Percentiles rank a stretch among this genome's conserved stretches.
Evolutionary conservation across 2,797 vertebrate genomes (phyloP).

Genomic region (Agapornis canus): DNA sequence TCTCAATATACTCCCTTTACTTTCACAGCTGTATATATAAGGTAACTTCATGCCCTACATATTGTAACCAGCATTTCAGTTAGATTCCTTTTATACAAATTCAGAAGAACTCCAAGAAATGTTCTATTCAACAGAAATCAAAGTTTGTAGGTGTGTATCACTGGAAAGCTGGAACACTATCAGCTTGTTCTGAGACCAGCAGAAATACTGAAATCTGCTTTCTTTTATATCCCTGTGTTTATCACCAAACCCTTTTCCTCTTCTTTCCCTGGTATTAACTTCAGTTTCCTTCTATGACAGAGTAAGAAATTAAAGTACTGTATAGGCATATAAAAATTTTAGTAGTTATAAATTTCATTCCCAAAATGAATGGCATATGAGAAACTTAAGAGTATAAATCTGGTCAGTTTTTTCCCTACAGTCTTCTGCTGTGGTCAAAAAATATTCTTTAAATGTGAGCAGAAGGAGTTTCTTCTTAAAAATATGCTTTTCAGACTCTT

Average conservation of each 20-base stretch:
- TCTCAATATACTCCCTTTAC: not conserved
- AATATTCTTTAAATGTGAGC: not conserved
- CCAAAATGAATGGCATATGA: not conserved
- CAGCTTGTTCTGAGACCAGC: not conserved
- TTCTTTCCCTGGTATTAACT: not conserved
- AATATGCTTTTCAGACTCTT: not conserved
- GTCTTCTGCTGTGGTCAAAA: not conserved
- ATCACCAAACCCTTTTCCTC: accelerated
- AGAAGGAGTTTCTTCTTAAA: not conserved
- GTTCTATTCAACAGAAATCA: not conserved
- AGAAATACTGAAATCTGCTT: not conserved
- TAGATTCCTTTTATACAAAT: not conserved
- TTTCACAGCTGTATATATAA: not conserved
- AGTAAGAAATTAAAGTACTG: not conserved
- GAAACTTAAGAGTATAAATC: not conserved
- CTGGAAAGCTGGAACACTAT: not conserved
- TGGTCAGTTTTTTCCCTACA: not conserved
- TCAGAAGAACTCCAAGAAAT: not conserved
- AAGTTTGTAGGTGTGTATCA: not conserved
- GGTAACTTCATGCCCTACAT: not conserved
- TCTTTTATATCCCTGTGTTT: not conserved
- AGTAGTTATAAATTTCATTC: not conserved
- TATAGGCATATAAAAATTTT: not conserved
- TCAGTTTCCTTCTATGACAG: not conserved
- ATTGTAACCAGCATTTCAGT: not conserved